Base-by-base conservation (phyloP, 2,113 vertebrate species). In the Dasyurus viverrinus region DNA sequence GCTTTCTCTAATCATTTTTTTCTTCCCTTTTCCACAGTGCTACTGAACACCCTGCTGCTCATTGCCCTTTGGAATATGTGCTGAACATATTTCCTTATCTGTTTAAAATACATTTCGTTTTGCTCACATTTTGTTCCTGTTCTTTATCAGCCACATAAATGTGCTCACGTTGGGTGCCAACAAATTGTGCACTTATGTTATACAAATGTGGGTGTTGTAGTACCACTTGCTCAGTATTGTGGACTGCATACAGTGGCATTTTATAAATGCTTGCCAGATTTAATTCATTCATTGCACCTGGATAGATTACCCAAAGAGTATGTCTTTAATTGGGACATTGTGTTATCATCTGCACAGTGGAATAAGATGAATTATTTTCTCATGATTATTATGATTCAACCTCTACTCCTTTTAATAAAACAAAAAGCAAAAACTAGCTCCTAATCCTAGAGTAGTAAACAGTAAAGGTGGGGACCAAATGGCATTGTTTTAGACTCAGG, bases 71-170 rank as follows among this genome's bases (percentile, higher is more conserved):
- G 42, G 47, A 95, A 93, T 91, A 95, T 53, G 52, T 53, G 4
- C 30, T 54, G 1, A 84, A 52, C 90, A 53, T 91, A 42, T 50
- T 14, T 54, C 10, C 27, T 9, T 53, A 89, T 89, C 22, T 52
- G 8, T 93, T 92, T 95, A 84, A 95, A 92, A 89, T 89, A 16
- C 2, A 3, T 54, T 94, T 94, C 0, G 90, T 93, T 95, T 90
- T 1, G 0, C 84, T 89, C 30, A n/a, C 30, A 53, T 91, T 53
- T 53, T 91, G 16, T 91, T 90, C 22, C 36, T 91, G 50, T 53
- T 53, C 53, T 91, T 91, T n/a, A 53, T 91, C 53, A 53, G 53
- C 16, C 52, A 53, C 16, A 50, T 90, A 90, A 90, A 90, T 90
- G 47, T 47, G 24, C 10, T 90, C 89, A 52, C 25, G 30, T 48